Percentiles rank a stretch among this genome's conserved stretches.
Conservation (phyloP, 1,140 invertebrate species). For the Macrobrachium nipponense region DNA sequence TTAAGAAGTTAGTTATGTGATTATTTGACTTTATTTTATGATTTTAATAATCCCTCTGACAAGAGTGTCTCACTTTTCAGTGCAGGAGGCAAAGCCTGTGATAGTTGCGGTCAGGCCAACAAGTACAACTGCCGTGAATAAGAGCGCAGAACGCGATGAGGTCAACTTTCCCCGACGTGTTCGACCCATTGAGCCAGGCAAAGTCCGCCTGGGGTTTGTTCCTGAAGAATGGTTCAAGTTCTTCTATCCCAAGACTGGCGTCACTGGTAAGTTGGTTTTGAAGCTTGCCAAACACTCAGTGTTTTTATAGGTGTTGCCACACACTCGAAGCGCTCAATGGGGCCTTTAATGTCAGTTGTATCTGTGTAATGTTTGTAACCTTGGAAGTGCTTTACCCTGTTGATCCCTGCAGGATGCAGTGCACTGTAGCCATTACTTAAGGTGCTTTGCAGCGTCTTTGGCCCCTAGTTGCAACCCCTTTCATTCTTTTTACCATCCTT, state of each 20-base stretch:
- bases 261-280: constrained; percentile 71
- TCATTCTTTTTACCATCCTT: constrained; percentile 21
- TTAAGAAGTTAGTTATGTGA: too few relatives aligned
- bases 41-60: too few relatives aligned
- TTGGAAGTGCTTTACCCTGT: too few relatives aligned
- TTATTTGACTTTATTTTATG: too few relatives aligned
- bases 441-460: too few relatives aligned
- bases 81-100: constrained; percentile 38
- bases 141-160: constrained; percentile 73
- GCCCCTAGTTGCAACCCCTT: not conserved
- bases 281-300: not conserved
- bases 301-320: not conserved
- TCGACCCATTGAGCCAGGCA: constrained; percentile 76
- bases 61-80: constrained; percentile 10
- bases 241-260: constrained; percentile 94
- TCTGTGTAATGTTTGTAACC: too few relatives aligned
- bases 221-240: constrained; percentile 95
- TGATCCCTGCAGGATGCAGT: too few relatives aligned
- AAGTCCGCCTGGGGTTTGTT: constrained; percentile 87
- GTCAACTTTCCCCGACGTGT: constrained; percentile 79
- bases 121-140: constrained; percentile 55
- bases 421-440: too few relatives aligned
- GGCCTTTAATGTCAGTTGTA: too few relatives aligned
- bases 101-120: constrained; percentile 31
- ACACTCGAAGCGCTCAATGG: too few relatives aligned